Evolutionary conservation across 2,888 invertebrate genomes (phyloP), one percentile per base, ranked within the genome.

Genomic region (Aphidoletes aphidimyza): DNA sequence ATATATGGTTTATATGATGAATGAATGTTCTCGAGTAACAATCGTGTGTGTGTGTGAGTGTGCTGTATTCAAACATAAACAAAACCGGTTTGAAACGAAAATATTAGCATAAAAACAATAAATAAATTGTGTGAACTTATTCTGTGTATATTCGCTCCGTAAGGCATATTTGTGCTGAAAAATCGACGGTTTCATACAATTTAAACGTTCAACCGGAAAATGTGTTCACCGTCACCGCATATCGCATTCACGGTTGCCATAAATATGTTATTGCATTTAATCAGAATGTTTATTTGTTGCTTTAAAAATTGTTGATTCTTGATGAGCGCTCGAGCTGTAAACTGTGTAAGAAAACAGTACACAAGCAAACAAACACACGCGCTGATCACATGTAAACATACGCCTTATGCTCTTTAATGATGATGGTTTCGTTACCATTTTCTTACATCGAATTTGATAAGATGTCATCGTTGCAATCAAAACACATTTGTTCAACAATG

Each of bases 261-360:
- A 78, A 78, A 78, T 78, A 36, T 78, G 78, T 36, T 78, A 78
- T 78, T 78, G 36, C 78, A 78, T 36, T n/a, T 78, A 19, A 78
- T 78, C 17, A 78, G 1, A 36, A 78, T 34, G 78, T 78, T 78
- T 54, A 19, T 54, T 54, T n/a, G 5, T 17, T n/a, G 22, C 54
- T 54, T 54, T 34, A 78, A 36, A 78, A 26, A 54, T 54, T 9
- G 47, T 47, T 47, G 9, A 47, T 47, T 47, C 17, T 19, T 17
- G 9, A 47, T 47, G 47, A 9, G 17, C n/a, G n/a, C n/a, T n/a
- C n/a, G n/a, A n/a, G n/a, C n/a, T n/a, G n/a, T n/a, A n/a, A n/a
- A n/a, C n/a, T n/a, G n/a, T n/a, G n/a, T n/a, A n/a, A n/a, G n/a
- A n/a, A n/a, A n/a, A n/a, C n/a, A n/a, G n/a, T n/a, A 39, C 5